These are phyloP conservation scores for Rhopalosiphum padi DNA, from an alignment of 1,140 invertebrate species.

Conservation along the genomic window DNA sequence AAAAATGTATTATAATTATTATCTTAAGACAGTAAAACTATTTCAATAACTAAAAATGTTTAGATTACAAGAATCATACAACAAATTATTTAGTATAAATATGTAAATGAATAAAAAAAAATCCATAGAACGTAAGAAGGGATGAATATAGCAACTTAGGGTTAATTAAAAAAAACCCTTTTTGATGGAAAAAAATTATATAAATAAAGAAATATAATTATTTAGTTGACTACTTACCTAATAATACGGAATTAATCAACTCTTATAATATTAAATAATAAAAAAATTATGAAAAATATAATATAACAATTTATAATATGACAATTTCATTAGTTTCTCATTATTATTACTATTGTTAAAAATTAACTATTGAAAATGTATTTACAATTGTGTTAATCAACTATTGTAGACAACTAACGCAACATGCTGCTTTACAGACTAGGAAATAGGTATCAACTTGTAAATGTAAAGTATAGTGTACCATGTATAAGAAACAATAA, in stretches of 20 bases:
- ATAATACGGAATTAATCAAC: not conserved
- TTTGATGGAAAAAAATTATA: not conserved
- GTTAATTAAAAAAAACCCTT: not conserved
- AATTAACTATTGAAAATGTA: not conserved
- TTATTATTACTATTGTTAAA: not conserved
- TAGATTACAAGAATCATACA: too few species aligned
- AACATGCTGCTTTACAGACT: not conserved
- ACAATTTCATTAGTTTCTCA: not conserved
- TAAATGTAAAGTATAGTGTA: not conserved
- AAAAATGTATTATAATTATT: too few species aligned
- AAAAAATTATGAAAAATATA: not conserved
- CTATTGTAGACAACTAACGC: not conserved
- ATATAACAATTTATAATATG: not conserved
- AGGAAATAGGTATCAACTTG: not conserved
- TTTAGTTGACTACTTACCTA: not conserved
- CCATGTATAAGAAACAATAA: too few species aligned
- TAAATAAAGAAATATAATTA: not conserved
- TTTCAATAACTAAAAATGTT: too few species aligned
- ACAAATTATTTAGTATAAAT: too few species aligned
- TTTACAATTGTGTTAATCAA: not conserved
- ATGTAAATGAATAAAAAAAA: not conserved
- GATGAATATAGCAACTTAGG: not conserved
- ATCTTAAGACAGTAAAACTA: too few species aligned
- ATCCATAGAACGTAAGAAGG: not conserved
- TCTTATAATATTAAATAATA: not conserved